Base-by-base conservation (phyloP, 2,113 vertebrate genomes). In the Morone chrysops region DNA sequence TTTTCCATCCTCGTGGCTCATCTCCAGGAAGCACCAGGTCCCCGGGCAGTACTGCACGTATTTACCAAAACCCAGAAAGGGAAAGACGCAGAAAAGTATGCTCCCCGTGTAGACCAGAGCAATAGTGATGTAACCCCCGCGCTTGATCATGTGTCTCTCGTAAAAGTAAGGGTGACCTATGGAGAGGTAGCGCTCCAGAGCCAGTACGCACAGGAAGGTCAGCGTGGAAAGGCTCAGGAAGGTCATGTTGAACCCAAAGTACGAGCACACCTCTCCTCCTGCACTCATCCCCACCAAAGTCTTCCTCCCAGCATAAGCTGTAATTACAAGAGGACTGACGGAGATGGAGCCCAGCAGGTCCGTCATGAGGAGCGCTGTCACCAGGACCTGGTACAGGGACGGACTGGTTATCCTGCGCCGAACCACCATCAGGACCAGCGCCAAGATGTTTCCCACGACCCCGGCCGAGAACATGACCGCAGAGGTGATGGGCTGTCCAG, bases 21-120 rank as follows among this genome's bases (percentile, higher is more conserved):
- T 94, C 40, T 90, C 78, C 75, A 97, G 90, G 92, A 97, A 97
- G 92, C 97, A 97, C 96, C 97, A 97, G 0, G 96, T 96, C 10
- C 97, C 97, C 0, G 97, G 97, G 73, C 92, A 95, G 73, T 97
- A 96, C 87, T 96, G 95, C 0, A 87, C 87, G 48, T 95, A 96
- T 2, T 36, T 25, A 0, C 95, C 92, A 0, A 94, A 90, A 38
- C 84, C 90, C 78, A 95, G 0, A 70, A 96, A 86, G 0, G 96
- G 96, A 79, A 92, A 40, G 3, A 94, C 88, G 92, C 96, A 96
- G 67, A 97, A 94, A 54, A 94, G 4, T 0, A 93, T 78, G 0
- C 93, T 90, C 47, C 95, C 70, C 81, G 86, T 67, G 78, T 96
- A 96, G 41, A 94, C 86, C 5, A 90, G 43, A 0, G 95, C 92